phyloP scores from a whole-genome alignment of 2,888 invertebrate genomes.

The Girardia tigrina region DNA sequence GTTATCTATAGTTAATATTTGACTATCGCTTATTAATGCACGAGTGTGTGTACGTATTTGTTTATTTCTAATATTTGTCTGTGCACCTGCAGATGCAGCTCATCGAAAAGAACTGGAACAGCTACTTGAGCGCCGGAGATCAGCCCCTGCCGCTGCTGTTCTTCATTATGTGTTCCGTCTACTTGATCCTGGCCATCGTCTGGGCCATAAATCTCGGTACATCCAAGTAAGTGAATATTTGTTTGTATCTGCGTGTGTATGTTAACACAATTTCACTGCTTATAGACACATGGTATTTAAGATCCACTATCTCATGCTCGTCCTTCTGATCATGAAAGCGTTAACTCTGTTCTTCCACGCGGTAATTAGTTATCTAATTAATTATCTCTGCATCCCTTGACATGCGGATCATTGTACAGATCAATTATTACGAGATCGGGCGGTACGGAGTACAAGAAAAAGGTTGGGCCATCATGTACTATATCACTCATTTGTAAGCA shows the following conservation, averaged over 20 bases:
- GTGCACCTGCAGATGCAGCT: conserved; percentile 73
- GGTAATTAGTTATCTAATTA: conserved; percentile 43
- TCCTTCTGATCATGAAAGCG: conserved; percentile 76
- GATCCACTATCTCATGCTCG: conserved; percentile 90
- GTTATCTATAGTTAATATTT: too few species aligned
- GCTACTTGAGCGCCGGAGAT: conserved; percentile 82
- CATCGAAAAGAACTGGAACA: conserved; percentile 67
- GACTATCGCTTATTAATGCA: too few species aligned
- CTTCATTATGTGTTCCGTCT: conserved; percentile 75
- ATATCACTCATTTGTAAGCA: conserved; percentile 85
- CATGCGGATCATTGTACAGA: conserved; percentile 41
- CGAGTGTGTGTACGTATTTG: too few species aligned
- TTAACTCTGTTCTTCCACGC: conserved; percentile 83
- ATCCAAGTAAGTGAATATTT: conserved; percentile 43
- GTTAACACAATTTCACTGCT: conserved; percentile 29
- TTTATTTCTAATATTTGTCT: too few species aligned
- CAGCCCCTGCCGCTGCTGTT: conserved; percentile 84
- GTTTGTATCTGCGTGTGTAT: conserved; percentile 25
- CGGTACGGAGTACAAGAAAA: conserved; percentile 79
- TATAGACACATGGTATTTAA: conserved; percentile 60
- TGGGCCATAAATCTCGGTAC: conserved; percentile 77
- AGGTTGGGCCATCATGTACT: conserved; percentile 90
- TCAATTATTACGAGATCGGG: conserved; percentile 69
- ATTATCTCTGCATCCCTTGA: conserved; percentile 25
- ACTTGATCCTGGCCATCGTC: conserved; percentile 71